These are phyloP conservation scores for Lottia scabra DNA, from an alignment of 2,888 invertebrate species.

Conservation along the genomic window DNA sequence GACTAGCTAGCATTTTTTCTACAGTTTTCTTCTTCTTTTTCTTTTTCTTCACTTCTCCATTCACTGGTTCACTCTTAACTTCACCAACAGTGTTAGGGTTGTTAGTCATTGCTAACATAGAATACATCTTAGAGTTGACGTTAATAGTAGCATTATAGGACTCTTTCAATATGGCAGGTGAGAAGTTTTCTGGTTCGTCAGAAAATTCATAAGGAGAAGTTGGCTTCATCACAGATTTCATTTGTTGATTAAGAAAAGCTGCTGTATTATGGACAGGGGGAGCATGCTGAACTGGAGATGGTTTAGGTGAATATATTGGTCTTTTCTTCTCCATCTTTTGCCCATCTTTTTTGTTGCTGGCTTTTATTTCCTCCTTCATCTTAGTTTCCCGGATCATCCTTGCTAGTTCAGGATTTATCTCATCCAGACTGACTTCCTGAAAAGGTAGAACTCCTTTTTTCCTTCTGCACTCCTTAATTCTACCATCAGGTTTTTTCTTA, in stretches of 20 bases:
- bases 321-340: background rate
- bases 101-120: background rate
- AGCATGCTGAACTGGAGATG: background rate
- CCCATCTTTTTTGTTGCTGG: background rate
- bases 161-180: background rate
- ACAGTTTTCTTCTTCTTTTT: conserved; percentile 17
- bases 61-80: conserved; percentile 1
- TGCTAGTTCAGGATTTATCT: background rate
- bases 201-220: conserved; percentile 1
- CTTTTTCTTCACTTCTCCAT: conserved; percentile 15
- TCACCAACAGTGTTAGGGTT: background rate
- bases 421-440: background rate
- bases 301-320: background rate
- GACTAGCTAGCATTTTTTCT: background rate
- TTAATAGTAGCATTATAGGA: background rate
- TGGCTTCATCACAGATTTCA: background rate
- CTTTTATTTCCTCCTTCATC: background rate
- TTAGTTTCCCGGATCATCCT: background rate
- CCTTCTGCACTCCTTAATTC: background rate
- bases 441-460: background rate
- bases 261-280: background rate
- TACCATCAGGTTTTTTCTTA: background rate
- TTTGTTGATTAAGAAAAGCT: background rate
- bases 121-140: background rate
- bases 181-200: background rate